Evolutionary conservation across 2,888 invertebrate genomes (phyloP), one percentile per base, ranked within the genome.

Genomic region (Dicyrtomina minuta): DNA sequence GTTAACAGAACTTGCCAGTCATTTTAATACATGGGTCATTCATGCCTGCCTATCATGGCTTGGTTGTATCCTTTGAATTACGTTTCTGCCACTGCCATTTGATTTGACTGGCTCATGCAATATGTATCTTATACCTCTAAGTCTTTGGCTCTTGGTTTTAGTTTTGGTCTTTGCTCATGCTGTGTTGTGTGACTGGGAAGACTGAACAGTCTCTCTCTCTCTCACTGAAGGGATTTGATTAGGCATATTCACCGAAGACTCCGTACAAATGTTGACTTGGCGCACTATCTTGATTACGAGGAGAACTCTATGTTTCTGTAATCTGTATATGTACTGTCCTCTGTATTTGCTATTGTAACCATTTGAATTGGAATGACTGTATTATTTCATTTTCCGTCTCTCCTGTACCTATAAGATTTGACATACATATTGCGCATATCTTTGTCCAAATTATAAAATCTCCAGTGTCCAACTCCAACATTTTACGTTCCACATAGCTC

Each of bases 11-110:
- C n/a, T 53, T 13, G 22, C 27, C 33, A 27, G 26, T 56, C 56
- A 56, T 46, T 46, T 46, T 46, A 17, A 46, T 46, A 17, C 46
- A 51, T 33, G 12, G n/a, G 58, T 33, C 27, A 53, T 53, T 53
- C 53, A 53, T 22, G 24, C 24, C 20, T 46, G 15, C 15, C 46
- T 46, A 46, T 17, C 8, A 33, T 33, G 33, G 33, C 33, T 33
- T 33, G 8, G 33, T 8, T 33, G 3, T 33, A 5, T 33, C 33
- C 33, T 33, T 33, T 46, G 12, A 12, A 3, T 51, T 17, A 20
- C 17, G 20, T 22, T 17, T 22, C n/a, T 46, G 17, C 17, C n/a
- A 53, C 20, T 46, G 17, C 46, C 15, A 22, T 51, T 22, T 20
- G 20, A 33, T 33, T 33, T 8, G 33, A 33, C 33, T 3, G 8